Evolutionary conservation across 2,888 invertebrate genomes (phyloP).

Genomic region (Eumerus sabulonum): DNA sequence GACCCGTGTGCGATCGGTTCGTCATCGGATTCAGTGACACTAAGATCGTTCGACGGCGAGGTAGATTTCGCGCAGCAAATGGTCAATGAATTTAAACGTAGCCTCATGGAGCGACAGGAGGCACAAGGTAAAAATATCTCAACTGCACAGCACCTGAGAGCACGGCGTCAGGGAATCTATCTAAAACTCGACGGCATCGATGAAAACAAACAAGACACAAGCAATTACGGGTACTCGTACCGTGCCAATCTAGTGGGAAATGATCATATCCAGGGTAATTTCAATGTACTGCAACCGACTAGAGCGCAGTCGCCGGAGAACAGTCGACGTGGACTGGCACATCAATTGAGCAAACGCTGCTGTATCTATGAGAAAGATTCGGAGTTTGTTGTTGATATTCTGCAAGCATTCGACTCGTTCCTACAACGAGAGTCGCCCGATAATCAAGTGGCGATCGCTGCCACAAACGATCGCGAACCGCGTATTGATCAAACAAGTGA

Average conservation of each 20-base stretch:
- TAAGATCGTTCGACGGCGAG: conserved; percentile 40
- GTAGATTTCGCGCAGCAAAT: conserved; percentile 68
- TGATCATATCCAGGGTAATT: conserved; percentile 3
- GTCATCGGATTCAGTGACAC: conserved; percentile 5
- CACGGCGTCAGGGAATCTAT: conserved; percentile 71
- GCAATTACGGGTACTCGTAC: conserved; percentile 42
- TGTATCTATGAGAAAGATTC: conserved; percentile 75
- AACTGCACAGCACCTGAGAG: conserved; percentile 49
- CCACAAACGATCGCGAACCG: conserved; percentile 29
- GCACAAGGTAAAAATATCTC: conserved; percentile 21
- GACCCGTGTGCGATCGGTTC: conserved; percentile 7
- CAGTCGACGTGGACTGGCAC: conserved; percentile 57
- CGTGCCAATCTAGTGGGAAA: conserved; percentile 49
- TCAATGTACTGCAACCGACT: conserved; percentile 41
- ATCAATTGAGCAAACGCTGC: conserved; percentile 70
- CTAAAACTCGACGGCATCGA: conserved; percentile 66
- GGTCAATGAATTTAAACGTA: conserved; percentile 76
- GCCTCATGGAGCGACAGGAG: conserved; percentile 73
- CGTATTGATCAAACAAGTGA: conserved; percentile 53
- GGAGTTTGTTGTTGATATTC: conserved; percentile 75
- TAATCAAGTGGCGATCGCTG: conserved; percentile 21
- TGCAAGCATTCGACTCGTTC: conserved; percentile 72
- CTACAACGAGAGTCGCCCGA: conserved; percentile 62
- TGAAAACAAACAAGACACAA: conserved; percentile 43
- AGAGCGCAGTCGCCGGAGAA: conserved; percentile 46